phyloP scores from a whole-genome alignment of 2,113 vertebrate genomes.

The Proteles cristata region DNA sequence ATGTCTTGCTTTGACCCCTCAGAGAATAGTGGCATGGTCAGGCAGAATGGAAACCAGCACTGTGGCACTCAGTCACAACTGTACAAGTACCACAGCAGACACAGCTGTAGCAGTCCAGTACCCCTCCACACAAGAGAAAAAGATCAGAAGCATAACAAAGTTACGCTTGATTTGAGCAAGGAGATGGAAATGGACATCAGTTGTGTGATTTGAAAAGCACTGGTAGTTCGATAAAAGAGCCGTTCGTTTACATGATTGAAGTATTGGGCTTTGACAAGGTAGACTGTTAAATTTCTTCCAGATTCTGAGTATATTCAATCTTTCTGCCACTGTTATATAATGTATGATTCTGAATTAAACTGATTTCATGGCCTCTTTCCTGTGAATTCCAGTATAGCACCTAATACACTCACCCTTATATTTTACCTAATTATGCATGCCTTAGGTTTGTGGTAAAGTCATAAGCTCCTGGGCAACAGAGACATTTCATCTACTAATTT shows the following conservation, averaged over 20 bases:
- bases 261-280: background rate
- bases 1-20: background rate
- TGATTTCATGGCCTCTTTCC: background rate
- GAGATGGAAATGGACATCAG: background rate
- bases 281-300: background rate
- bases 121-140: background rate
- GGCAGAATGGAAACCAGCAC: background rate
- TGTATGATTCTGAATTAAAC: background rate
- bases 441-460: background rate
- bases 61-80: too few species aligned
- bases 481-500: background rate
- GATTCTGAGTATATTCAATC: background rate
- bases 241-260: background rate
- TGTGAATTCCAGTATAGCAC: background rate
- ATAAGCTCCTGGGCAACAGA: background rate
- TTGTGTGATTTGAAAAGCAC: background rate
- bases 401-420: background rate
- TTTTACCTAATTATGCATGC: background rate
- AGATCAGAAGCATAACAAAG: background rate
- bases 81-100: background rate
- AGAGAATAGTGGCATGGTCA: background rate
- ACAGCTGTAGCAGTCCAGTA: fast-evolving
- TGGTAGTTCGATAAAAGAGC: background rate
- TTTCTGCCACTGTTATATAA: background rate
- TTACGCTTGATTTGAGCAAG: background rate